Evolutionary conservation across 2,888 invertebrate species (phyloP).

Genomic region (Cactoblastis cactorum): DNA sequence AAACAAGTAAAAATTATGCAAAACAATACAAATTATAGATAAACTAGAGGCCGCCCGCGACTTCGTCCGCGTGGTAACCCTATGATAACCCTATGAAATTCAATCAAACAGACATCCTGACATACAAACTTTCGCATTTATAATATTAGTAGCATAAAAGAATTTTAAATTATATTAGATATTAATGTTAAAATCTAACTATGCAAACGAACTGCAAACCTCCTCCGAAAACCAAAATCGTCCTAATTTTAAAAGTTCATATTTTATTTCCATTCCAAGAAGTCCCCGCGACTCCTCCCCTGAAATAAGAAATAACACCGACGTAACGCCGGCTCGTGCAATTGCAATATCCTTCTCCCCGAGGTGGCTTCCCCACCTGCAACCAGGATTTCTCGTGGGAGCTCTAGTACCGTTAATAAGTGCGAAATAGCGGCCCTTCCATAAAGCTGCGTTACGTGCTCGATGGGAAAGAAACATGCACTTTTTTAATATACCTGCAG

Average conservation of each 20-base stretch:
- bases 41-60: too few species aligned
- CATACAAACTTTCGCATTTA: too few species aligned
- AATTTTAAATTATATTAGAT: neutral
- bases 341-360: constrained; percentile 53
- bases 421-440: constrained; percentile 45
- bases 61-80: too few species aligned
- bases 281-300: neutral
- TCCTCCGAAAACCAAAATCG: neutral
- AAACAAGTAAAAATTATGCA: too few species aligned
- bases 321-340: constrained; percentile 37
- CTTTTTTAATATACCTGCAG: constrained; percentile 30
- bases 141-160: too few species aligned
- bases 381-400: constrained; percentile 65
- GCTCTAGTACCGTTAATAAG: constrained; percentile 54
- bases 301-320: constrained; percentile 7
- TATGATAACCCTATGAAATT: too few species aligned
- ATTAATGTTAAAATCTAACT: neutral
- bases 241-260: neutral
- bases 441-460: constrained; percentile 19
- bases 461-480: constrained; percentile 31
- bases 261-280: neutral
- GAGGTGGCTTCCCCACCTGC: constrained; percentile 51
- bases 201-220: neutral
- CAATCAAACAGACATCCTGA: too few species aligned
- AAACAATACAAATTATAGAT: too few species aligned